phyloP scores from a whole-genome alignment of 2,888 invertebrate species.

The Anaspis maculata region DNA sequence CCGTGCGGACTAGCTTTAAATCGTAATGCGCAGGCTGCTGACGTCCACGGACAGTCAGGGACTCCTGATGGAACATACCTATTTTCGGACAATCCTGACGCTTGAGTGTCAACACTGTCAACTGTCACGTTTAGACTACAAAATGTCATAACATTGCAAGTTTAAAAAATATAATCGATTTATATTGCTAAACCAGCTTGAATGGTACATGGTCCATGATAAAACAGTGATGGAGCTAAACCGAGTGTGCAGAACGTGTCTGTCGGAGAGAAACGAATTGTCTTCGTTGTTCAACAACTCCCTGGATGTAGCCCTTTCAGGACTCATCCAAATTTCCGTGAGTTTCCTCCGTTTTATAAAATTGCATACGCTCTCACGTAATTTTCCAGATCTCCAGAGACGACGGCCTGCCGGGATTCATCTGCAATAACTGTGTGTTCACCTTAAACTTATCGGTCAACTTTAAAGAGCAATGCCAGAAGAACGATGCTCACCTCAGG shows the following conservation, averaged over 20 bases:
- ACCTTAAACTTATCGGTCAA: conserved; percentile 28
- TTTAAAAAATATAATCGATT: too few species aligned
- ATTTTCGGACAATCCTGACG: too few species aligned
- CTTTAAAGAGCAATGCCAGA: conserved; percentile 32
- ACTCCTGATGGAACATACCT: too few species aligned
- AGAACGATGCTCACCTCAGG: conserved; percentile 28
- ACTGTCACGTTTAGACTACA: too few species aligned
- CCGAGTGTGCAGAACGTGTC: conserved; percentile 35
- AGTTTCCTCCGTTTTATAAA: neutral
- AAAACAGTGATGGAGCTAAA: conserved; percentile 23
- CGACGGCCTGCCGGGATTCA: conserved; percentile 32
- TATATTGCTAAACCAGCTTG: too few species aligned
- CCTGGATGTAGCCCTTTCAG: conserved; percentile 6
- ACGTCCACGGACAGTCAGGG: too few species aligned
- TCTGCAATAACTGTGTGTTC: conserved; percentile 31
- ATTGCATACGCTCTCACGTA: too few species aligned
- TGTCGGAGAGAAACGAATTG: conserved; percentile 31
- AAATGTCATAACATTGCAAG: too few species aligned
- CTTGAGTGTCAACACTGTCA: too few species aligned
- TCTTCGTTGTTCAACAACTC: conserved; percentile 27
- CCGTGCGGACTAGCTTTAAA: too few species aligned
- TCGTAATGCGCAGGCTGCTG: too few species aligned
- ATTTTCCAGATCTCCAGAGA: conserved; percentile 27
- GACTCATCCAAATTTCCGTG: conserved; percentile 8
- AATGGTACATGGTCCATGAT: too few species aligned